phyloP scores from a whole-genome alignment of 2,113 vertebrate species.

The Aldabrachelys gigantea region DNA sequence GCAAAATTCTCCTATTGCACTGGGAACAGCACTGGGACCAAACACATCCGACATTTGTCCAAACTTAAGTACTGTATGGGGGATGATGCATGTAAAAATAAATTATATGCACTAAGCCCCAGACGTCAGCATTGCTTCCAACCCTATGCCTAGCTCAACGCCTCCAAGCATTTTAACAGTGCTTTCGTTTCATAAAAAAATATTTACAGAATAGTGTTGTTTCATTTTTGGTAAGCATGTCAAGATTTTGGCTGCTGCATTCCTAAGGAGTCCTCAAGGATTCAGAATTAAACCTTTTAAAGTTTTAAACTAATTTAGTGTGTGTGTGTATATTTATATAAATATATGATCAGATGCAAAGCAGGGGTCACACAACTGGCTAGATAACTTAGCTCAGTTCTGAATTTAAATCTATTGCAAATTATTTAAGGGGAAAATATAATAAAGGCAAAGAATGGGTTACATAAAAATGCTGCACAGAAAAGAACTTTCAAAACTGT shows the following conservation, averaged over 20 bases:
- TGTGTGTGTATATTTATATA: background rate
- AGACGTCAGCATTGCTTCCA: background rate
- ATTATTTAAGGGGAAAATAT: constrained; percentile 7
- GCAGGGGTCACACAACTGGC: background rate
- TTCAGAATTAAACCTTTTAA: background rate
- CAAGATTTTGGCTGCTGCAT: background rate
- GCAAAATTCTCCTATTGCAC: background rate
- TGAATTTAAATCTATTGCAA: constrained; percentile 46
- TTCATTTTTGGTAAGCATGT: background rate
- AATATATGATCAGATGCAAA: background rate
- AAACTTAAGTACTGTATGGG: background rate
- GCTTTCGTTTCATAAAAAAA: background rate
- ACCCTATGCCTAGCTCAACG: background rate
- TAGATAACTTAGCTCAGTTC: constrained; percentile 33
- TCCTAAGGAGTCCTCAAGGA: background rate
- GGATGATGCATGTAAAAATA: background rate
- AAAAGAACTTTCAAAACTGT: background rate
- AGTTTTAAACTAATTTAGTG: background rate
- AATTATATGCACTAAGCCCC: background rate
- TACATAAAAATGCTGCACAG: constrained; percentile 15
- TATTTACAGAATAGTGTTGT: background rate
- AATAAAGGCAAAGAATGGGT: background rate
- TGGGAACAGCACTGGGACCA: background rate
- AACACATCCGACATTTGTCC: background rate
- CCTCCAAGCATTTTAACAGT: background rate